Percentiles rank a stretch among this genome's conserved stretches.
Evolutionary conservation across 2,888 invertebrate genomes (phyloP).

Genomic region (Reticulitermes lucifugus): DNA sequence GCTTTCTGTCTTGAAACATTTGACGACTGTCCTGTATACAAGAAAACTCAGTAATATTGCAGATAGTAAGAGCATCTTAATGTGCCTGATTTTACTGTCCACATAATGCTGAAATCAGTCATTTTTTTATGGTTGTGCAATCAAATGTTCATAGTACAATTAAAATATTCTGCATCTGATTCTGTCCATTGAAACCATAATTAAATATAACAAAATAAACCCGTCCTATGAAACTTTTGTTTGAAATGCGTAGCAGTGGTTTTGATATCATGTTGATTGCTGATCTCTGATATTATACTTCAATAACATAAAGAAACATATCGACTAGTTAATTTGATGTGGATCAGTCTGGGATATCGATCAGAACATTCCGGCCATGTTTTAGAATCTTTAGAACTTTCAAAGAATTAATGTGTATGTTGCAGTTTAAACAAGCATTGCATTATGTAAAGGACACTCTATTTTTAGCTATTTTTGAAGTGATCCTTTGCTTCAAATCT

Average conservation of each 20-base stretch:
- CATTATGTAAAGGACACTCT: neutral
- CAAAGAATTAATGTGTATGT: constrained; percentile 16
- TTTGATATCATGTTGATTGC: neutral
- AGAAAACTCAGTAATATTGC: too few relatives aligned
- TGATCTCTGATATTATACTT: neutral
- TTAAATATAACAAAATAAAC: neutral
- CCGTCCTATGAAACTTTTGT: constrained; percentile 9
- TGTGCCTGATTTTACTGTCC: neutral
- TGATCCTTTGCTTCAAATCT: constrained; percentile 6
- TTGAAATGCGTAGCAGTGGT: neutral
- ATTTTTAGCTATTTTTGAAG: constrained; percentile 30
- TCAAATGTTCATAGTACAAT: neutral
- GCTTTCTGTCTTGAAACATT: too few relatives aligned
- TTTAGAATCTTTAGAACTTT: constrained; percentile 8
- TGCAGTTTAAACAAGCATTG: constrained; percentile 34
- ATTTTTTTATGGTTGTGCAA: constrained; percentile 12
- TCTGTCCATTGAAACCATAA: constrained; percentile 27
- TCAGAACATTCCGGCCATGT: constrained; percentile 33
- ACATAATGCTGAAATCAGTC: neutral
- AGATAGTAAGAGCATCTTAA: neutral
- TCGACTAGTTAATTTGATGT: neutral
- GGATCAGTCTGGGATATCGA: constrained; percentile 12
- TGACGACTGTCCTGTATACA: too few relatives aligned
- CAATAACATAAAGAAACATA: constrained; percentile 2
- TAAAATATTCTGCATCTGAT: constrained; percentile 20